Evolutionary conservation across 2,888 invertebrate species (phyloP).

Genomic region (Germaria angustata): DNA sequence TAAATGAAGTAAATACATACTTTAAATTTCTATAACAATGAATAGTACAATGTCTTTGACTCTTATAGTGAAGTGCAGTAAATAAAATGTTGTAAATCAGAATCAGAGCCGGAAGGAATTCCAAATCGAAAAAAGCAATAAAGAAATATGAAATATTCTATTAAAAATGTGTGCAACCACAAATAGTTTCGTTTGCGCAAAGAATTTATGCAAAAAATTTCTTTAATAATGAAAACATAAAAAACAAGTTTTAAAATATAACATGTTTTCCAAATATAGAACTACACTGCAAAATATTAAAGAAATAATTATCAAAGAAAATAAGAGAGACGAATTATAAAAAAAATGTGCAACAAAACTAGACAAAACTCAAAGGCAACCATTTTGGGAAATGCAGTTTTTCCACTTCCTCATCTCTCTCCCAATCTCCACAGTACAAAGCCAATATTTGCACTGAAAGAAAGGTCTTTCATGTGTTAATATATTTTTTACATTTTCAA

Average conservation of each 20-base stretch:
- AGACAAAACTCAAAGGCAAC: neutral
- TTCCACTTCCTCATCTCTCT: neutral
- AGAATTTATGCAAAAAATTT: constrained; percentile 18
- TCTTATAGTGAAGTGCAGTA: neutral
- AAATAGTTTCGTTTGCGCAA: neutral
- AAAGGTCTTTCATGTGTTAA: neutral
- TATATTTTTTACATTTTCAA: neutral
- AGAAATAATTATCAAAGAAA: constrained; percentile 19
- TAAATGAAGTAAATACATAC: neutral
- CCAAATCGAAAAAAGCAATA: neutral
- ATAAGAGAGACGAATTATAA: neutral
- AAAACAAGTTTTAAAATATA: constrained; percentile 14
- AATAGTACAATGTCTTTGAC: neutral
- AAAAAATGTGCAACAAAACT: neutral
- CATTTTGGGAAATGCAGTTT: constrained; percentile 27
- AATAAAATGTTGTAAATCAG: neutral
- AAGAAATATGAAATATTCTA: neutral
- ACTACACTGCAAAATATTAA: constrained; percentile 3
- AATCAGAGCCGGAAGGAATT: neutral
- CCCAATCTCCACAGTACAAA: neutral
- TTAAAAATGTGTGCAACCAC: neutral
- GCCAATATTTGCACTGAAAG: neutral
- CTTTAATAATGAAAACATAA: neutral
- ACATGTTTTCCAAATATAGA: constrained; percentile 46
- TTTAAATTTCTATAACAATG: neutral